Evolutionary conservation across 1,140 invertebrate genomes (phyloP), one percentile per base, ranked within the genome.

Genomic region (Ylistrum balloti): DNA sequence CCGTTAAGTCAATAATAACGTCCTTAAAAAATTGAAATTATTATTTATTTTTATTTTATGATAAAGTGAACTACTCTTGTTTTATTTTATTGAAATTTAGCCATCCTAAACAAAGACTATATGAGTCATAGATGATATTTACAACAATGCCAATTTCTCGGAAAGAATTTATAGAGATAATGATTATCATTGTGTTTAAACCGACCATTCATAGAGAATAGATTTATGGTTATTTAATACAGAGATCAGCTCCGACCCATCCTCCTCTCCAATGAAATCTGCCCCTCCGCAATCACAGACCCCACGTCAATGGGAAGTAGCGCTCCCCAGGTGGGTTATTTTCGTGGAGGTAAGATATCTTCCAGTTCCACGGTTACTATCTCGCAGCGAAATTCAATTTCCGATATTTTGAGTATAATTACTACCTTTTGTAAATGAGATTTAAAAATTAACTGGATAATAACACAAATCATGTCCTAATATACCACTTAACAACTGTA

Each of bases 211-310:
- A 56, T 56, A 56, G 20, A n/a, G 56, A 74, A 1, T 74, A 74
- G n/a, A 74, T 74, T 74, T 74, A 74, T 74, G 56, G 56, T 74
- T 74, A 74, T 74, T 74, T 74, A 74, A 74, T 74, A 74, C 56
- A 74, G 9, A 74, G 56, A 74, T 7, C n/a, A n/a, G n/a, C 56
- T 74, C n/a, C 56, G n/a, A 28, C 28, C 56, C 56, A 28, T 74
- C 56, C 56, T 22, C 56, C n/a, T 74, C n/a, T 74, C 56, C 56
- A 28, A n/a, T 74, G 56, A 17, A 74, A 74, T 28, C 56, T 28
- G n/a, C 5, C 28, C 22, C 13, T n/a, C n/a, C 5, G 35, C 35
- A 38, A 38, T 38, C 35, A 38, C 22, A 74, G n/a, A 5, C 1
- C 3, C n/a, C n/a, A n/a, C 13, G 56, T 74, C 56, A 28, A 28